A percentile compares a stretch with the other conserved stretches of the same genome.
Evolutionary conservation across 1,140 invertebrate species (phyloP).

Genomic region (Papilio polytes): DNA sequence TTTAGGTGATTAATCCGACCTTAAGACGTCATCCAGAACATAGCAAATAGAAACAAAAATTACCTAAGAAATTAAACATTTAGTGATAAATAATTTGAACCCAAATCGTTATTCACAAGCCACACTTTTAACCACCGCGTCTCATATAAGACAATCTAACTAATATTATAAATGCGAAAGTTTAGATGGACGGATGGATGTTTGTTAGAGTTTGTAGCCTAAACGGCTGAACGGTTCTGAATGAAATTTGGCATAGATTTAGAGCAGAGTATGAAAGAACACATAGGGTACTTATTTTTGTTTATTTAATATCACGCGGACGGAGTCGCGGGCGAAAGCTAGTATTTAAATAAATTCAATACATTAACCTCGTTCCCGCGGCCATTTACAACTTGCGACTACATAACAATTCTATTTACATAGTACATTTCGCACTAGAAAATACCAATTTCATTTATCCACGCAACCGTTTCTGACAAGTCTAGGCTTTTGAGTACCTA

Average conservation of each 20-base stretch:
- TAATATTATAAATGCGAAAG: no score
- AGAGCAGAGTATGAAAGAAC: no score
- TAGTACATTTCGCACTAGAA: neutral
- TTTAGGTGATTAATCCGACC: slow-evolving; percentile 75
- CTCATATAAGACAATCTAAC: no score
- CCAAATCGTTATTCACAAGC: neutral
- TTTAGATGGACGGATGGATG: no score
- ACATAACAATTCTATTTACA: slow-evolving; percentile 4
- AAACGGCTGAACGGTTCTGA: no score
- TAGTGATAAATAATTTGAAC: neutral
- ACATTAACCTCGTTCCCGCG: slow-evolving; percentile 15
- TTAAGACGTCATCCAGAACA: no score
- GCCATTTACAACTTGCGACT: neutral
- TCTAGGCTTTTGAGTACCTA: slow-evolving; percentile 1
- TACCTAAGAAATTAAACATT: neutral
- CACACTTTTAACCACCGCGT: neutral
- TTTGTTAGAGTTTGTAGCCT: no score
- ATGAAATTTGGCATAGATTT: no score
- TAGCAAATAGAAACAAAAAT: no score
- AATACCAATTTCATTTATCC: slow-evolving; percentile 24
- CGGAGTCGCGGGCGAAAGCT: no score
- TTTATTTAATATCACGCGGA: no score
- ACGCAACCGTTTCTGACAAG: slow-evolving; percentile 16
- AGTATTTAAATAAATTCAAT: slow-evolving; percentile 47
- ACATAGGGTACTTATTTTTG: no score